Conservation (phyloP, 2,888 invertebrate species). For the Tuberolachnus salignus region DNA sequence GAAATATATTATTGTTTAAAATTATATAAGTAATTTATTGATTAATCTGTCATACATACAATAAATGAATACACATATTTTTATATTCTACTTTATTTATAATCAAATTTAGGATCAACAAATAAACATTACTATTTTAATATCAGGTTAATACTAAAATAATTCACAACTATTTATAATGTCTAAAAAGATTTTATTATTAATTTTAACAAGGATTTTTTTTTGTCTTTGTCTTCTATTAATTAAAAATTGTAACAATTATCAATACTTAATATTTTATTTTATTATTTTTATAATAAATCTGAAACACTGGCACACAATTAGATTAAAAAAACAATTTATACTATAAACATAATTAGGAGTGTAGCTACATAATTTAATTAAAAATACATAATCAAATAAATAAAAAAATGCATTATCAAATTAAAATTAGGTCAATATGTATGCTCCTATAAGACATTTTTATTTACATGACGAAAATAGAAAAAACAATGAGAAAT, state of each 20-base stretch:
- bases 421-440: slow-evolving; percentile 19
- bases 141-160: no score
- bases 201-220: slow-evolving; percentile 26
- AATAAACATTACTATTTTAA: slow-evolving; percentile 34
- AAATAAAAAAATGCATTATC: slow-evolving; percentile 29
- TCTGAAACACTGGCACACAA: slow-evolving; percentile 43
- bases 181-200: slow-evolving; percentile 31
- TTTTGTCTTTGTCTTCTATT: no score
- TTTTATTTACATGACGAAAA: no score
- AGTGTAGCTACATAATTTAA: slow-evolving; percentile 39
- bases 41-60: slow-evolving; percentile 3
- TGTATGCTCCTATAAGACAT: slow-evolving; percentile 18
- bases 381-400: neutral
- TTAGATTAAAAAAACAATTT: no score
- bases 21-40: no score
- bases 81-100: slow-evolving; percentile 46
- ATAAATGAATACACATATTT: slow-evolving; percentile 25
- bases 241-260: slow-evolving; percentile 6
- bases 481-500: slow-evolving; percentile 30
- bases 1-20: no score
- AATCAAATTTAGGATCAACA: slow-evolving; percentile 47
- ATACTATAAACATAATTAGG: no score
- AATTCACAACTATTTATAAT: slow-evolving; percentile 30
- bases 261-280: slow-evolving; percentile 16
- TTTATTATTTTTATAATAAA: slow-evolving; percentile 18